phyloP scores from a whole-genome alignment of 2,113 vertebrate genomes.

The Actenoides hombroni region DNA sequence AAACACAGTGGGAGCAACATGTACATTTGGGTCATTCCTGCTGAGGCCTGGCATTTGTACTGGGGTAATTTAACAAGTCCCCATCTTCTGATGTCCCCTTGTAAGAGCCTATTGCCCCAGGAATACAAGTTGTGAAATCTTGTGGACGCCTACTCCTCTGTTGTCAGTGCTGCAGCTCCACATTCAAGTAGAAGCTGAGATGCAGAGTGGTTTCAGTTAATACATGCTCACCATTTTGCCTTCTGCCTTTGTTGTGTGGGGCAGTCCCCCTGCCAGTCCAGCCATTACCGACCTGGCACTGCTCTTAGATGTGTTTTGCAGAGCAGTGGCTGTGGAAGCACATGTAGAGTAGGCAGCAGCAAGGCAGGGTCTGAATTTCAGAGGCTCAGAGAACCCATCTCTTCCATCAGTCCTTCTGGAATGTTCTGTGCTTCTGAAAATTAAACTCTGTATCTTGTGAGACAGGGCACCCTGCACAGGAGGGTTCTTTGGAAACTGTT shows the following conservation, averaged over 20 bases:
- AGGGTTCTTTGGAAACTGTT: neutral
- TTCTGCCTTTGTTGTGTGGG: neutral
- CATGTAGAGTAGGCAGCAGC: fast-evolving
- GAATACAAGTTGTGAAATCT: neutral
- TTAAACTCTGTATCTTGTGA: neutral
- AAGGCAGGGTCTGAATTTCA: neutral
- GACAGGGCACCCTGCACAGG: neutral
- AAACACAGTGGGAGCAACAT: neutral
- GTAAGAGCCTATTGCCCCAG: neutral
- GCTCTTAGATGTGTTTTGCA: neutral
- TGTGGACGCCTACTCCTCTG: neutral
- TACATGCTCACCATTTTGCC: neutral
- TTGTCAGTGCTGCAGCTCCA: neutral
- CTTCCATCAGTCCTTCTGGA: neutral
- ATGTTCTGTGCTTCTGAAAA: neutral
- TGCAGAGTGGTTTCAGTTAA: neutral
- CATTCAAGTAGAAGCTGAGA: neutral
- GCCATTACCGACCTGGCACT: fast-evolving
- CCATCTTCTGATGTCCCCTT: neutral
- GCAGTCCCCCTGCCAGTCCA: neutral
- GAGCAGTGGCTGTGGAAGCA: neutral
- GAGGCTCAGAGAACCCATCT: fast-evolving
- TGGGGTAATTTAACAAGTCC: neutral
- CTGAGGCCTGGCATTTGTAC: neutral
- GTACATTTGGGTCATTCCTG: neutral